Evolutionary conservation across 35 echinoderm and acorn worm genomes (phyloP).

Genomic region (Hemicentrotus pulcherrimus): DNA sequence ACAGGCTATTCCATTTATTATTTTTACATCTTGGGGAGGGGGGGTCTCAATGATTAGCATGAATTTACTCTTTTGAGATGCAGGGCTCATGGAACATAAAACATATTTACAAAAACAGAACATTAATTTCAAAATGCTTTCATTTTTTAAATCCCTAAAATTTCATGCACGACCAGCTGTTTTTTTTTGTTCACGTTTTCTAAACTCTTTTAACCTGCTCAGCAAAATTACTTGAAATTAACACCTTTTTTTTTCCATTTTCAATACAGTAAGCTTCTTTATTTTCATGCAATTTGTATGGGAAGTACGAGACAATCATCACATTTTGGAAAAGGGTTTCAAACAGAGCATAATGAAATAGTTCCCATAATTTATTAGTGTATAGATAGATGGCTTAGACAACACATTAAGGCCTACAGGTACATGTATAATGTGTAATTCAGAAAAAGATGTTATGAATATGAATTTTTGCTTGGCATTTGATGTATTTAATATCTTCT

Average conservation of each 20-base stretch:
- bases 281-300: not conserved
- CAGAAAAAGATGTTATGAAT: not conserved
- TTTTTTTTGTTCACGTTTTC: not conserved
- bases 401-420: not conserved
- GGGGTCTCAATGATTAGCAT: too few species aligned
- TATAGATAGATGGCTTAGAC: not conserved
- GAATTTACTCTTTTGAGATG: not conserved
- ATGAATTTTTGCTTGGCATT: not conserved
- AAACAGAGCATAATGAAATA: not conserved
- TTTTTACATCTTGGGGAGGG: not conserved
- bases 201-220: not conserved
- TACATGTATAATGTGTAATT: not conserved
- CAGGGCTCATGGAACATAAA: not conserved
- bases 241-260: not conserved
- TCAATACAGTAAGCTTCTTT: too few species aligned
- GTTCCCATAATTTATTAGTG: not conserved
- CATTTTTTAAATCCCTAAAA: not conserved
- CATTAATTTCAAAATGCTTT: not conserved
- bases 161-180: not conserved
- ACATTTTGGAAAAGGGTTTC: not conserved
- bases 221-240: too few species aligned
- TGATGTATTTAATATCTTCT: not conserved
- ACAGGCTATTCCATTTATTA: not conserved
- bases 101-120: not conserved
- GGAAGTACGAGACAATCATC: not conserved